Percentiles rank a stretch among this genome's conserved stretches.
These are phyloP conservation scores for Sylvicapra grimmia DNA, from an alignment of 2,113 vertebrate species.

Conservation along the genomic window DNA sequence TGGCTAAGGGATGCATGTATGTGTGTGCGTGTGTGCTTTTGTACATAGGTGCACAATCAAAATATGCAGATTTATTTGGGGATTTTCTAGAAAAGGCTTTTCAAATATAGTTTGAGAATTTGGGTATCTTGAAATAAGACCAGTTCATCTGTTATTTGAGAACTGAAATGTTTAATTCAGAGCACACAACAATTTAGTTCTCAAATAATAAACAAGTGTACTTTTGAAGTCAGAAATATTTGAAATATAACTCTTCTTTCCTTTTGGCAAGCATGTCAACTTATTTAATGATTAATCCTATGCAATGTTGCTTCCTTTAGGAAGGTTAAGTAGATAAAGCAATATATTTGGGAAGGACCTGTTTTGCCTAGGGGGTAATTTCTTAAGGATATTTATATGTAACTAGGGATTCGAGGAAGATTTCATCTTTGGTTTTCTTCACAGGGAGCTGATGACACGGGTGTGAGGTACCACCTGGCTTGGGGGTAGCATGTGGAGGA, in stretches of 20 bases:
- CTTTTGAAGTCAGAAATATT: not conserved
- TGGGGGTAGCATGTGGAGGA: slow-evolving; percentile 26
- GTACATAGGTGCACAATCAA: not conserved
- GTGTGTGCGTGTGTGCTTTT: not conserved
- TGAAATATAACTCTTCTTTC: not conserved
- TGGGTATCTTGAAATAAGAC: not conserved
- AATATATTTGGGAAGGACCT: not conserved
- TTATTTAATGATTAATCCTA: not conserved
- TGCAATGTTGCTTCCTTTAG: not conserved
- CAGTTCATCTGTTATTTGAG: not conserved
- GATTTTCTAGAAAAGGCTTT: not conserved
- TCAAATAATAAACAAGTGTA: not conserved
- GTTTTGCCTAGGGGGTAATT: not conserved
- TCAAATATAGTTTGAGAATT: not conserved
- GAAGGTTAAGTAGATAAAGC: not conserved
- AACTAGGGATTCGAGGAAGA: not conserved
- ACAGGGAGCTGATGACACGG: not conserved
- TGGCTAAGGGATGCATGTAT: not conserved
- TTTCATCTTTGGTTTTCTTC: not conserved
- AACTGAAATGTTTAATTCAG: not conserved
- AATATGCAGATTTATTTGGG: not conserved
- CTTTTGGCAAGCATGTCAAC: not conserved
- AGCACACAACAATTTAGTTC: not conserved
- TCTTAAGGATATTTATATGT: not conserved
- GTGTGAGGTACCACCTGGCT: not conserved